Percentiles rank a stretch among this genome's conserved stretches.
Evolutionary conservation across 2,113 vertebrate species (phyloP).

Genomic region (Porphyrio hochstetteri): DNA sequence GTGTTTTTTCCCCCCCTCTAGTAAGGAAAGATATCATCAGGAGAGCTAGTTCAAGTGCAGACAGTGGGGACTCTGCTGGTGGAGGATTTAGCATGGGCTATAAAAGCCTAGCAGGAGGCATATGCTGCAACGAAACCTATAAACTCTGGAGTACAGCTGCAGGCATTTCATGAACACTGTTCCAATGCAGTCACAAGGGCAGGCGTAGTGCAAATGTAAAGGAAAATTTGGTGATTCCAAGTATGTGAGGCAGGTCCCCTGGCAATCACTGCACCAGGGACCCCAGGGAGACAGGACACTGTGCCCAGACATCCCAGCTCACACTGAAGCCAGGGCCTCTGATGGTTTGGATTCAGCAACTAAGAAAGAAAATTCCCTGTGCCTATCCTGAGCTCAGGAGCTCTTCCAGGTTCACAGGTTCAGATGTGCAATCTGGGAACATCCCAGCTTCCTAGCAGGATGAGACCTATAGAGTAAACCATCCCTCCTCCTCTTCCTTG

Average conservation of each 20-base stretch:
- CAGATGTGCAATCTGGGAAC: neutral
- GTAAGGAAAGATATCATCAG: neutral
- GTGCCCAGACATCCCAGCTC: neutral
- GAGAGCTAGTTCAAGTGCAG: neutral
- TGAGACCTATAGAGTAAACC: neutral
- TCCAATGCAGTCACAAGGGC: accelerated
- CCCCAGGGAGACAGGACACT: neutral
- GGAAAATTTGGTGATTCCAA: neutral
- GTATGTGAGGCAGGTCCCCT: neutral
- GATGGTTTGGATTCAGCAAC: neutral
- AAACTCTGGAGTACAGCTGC: neutral
- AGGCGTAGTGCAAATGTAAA: accelerated
- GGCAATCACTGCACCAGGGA: neutral
- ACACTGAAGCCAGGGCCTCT: too few relatives aligned
- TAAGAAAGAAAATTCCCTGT: neutral
- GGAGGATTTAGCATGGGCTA: neutral
- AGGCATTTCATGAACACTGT: neutral
- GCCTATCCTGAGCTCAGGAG: neutral
- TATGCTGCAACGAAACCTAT: neutral
- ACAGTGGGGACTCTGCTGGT: neutral
- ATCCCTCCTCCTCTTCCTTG: neutral
- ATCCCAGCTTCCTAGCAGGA: too few relatives aligned
- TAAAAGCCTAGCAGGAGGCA: neutral
- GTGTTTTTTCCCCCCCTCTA: neutral
- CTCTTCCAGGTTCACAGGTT: neutral